Evolutionary conservation across 2,113 vertebrate species (phyloP).

Genomic region (Nibea albiflora): DNA sequence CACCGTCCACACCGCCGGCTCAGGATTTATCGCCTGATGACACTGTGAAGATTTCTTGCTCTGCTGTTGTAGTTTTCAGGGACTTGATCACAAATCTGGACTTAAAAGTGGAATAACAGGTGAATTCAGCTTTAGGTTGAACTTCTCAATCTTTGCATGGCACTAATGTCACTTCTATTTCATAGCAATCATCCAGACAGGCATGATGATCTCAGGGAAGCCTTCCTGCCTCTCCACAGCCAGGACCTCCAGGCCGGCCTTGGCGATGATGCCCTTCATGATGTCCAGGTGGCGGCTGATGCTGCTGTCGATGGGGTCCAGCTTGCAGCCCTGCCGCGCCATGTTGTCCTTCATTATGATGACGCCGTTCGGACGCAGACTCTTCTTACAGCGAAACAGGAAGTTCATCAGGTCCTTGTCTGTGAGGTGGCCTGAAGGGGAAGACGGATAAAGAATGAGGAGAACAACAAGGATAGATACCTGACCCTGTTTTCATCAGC

Average conservation of each 20-base stretch:
- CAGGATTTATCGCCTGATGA: slow-evolving; percentile 29
- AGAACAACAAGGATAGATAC: not conserved
- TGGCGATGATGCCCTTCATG: slow-evolving; percentile 87
- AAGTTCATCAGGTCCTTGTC: slow-evolving; percentile 94
- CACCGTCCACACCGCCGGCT: not conserved
- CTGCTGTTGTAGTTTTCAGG: not conserved
- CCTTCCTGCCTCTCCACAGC: slow-evolving; percentile 88
- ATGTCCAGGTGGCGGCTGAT: slow-evolving; percentile 93
- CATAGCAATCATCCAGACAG: slow-evolving; percentile 95
- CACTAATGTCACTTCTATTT: slow-evolving; percentile 39
- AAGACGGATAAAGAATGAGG: not conserved
- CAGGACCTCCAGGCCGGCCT: slow-evolving; percentile 90
- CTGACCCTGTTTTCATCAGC: not conserved
- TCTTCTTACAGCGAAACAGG: slow-evolving; percentile 88
- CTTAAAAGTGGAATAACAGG: slow-evolving; percentile 12
- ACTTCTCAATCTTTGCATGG: not conserved
- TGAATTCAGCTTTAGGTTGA: slow-evolving; percentile 9
- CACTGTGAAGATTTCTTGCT: not conserved
- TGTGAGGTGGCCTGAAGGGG: slow-evolving; percentile 89
- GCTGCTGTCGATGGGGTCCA: slow-evolving; percentile 93
- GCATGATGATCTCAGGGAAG: slow-evolving; percentile 92
- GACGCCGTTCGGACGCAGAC: slow-evolving; percentile 89
- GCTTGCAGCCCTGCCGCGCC: slow-evolving; percentile 90
- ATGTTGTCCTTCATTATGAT: slow-evolving; percentile 97
- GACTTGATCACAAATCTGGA: slow-evolving; percentile 8